Conservation (phyloP, 2,888 invertebrate genomes). For the Pterostichus madidus region DNA sequence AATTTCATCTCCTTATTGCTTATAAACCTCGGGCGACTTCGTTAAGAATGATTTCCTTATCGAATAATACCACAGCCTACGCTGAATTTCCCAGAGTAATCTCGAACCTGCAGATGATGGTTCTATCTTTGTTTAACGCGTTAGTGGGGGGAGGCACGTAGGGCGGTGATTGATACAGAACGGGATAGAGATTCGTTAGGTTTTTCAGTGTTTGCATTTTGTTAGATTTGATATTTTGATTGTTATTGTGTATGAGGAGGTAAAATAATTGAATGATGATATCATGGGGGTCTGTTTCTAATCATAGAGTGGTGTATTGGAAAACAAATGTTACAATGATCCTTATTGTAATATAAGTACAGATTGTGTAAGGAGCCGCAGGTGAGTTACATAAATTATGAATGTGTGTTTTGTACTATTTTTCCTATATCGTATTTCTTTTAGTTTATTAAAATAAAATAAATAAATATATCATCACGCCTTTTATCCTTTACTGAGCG, state of each 20-base stretch:
- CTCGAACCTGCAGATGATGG: neutral
- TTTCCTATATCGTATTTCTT: too few relatives aligned
- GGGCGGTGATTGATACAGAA: neutral
- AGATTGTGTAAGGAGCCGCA: too few relatives aligned
- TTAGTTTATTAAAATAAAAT: too few relatives aligned
- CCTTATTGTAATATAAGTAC: too few relatives aligned
- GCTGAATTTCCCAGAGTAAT: neutral
- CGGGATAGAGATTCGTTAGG: constrained; percentile 14
- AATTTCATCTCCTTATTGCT: constrained; percentile 64
- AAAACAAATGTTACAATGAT: too few relatives aligned
- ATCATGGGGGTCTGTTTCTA: too few relatives aligned
- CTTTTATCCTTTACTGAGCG: too few relatives aligned
- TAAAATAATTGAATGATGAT: too few relatives aligned
- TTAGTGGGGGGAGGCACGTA: neutral
- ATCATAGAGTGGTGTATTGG: too few relatives aligned
- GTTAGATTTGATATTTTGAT: constrained; percentile 3
- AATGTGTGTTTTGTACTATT: too few relatives aligned
- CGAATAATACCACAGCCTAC: constrained; percentile 63
- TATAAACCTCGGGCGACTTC: constrained; percentile 66
- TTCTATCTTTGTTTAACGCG: constrained; percentile 13
- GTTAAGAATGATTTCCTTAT: constrained; percentile 66
- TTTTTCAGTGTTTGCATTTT: constrained; percentile 7
- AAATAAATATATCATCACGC: too few relatives aligned
- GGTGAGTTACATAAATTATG: too few relatives aligned
- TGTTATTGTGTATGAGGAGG: constrained; percentile 8